Evolutionary conservation across 2,113 vertebrate genomes (phyloP).

Genomic region (Hydrolagus affinis): DNA sequence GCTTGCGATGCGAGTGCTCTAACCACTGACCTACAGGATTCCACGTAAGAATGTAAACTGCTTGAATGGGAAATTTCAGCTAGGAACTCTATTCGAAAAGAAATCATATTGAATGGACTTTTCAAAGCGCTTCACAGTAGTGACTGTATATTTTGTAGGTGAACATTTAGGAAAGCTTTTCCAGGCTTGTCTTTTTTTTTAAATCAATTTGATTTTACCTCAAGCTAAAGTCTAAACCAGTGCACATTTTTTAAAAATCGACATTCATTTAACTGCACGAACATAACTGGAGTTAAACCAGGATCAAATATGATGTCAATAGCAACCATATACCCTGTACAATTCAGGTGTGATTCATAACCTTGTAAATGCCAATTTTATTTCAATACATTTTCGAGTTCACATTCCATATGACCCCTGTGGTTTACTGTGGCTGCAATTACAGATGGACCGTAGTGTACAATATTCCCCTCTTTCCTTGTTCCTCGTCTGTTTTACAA

Average conservation of each 20-base stretch:
- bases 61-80: too few species aligned
- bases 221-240: neutral
- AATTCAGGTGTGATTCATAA: conserved; percentile 24
- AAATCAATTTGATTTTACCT: too few species aligned
- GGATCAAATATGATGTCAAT: neutral
- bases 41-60: too few species aligned
- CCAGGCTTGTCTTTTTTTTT: neutral
- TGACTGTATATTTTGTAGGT: too few species aligned
- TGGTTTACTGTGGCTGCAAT: conserved; percentile 18
- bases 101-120: too few species aligned
- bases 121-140: too few species aligned
- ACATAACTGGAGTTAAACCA: neutral
- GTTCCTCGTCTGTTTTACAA: conserved; percentile 18
- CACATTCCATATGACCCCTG: neutral
- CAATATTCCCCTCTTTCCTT: conserved; percentile 13
- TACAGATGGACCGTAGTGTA: neutral
- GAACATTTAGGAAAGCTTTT: too few species aligned
- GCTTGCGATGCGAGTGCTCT: too few species aligned
- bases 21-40: too few species aligned
- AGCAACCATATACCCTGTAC: neutral
- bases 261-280: neutral
- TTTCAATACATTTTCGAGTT: neutral
- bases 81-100: too few species aligned
- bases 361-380: neutral
- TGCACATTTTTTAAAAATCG: neutral